These are phyloP conservation scores for Callipepla squamata DNA, from an alignment of 2,113 vertebrate genomes.

Conservation along the genomic window DNA sequence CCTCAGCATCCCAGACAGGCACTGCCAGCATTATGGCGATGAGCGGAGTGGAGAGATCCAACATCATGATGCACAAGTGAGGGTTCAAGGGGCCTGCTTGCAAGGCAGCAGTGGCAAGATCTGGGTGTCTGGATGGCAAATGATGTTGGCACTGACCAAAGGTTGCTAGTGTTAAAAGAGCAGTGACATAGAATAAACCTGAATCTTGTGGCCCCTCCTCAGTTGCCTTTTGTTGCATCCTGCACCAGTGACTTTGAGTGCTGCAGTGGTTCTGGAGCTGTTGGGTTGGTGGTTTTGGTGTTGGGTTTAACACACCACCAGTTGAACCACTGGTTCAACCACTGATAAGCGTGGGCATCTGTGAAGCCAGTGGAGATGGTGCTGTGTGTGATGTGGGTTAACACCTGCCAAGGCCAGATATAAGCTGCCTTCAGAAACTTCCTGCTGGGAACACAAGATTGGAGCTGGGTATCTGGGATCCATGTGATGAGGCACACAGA, in stretches of 20 bases:
- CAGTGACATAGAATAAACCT: background rate
- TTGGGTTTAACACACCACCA: no score
- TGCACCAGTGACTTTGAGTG: background rate
- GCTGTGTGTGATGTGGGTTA: background rate
- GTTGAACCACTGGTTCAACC: no score
- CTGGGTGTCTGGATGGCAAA: background rate
- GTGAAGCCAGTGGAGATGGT: accelerated
- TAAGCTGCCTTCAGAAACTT: background rate
- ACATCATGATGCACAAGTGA: accelerated
- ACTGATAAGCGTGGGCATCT: accelerated
- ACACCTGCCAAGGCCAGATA: background rate
- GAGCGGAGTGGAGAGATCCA: background rate
- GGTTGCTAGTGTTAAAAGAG: background rate
- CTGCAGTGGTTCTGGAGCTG: background rate
- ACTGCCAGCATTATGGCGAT: no score
- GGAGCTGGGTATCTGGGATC: background rate
- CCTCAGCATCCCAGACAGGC: background rate
- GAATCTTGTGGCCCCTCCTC: background rate
- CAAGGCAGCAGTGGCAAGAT: background rate
- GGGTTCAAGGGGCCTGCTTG: background rate
- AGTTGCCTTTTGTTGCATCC: background rate
- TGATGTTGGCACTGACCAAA: accelerated
- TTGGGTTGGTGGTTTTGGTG: no score
- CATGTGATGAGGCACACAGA: accelerated
- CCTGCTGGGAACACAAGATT: background rate